Percentiles rank a stretch among this genome's conserved stretches.
Evolutionary conservation across 1,140 invertebrate species (phyloP).

Genomic region (Metaphire vulgaris): DNA sequence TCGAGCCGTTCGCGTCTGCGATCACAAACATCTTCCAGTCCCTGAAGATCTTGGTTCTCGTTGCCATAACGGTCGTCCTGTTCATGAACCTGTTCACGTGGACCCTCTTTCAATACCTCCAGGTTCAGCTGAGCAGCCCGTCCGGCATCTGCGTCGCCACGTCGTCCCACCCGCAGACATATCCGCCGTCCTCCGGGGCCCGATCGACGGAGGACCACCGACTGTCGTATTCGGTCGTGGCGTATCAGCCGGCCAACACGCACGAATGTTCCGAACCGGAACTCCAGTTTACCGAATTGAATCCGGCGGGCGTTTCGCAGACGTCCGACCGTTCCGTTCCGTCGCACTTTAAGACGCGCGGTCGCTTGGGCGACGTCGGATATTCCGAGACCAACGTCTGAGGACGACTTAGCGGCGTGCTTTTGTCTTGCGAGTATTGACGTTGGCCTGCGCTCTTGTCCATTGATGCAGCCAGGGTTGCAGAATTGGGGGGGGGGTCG

Average conservation of each 20-base stretch:
- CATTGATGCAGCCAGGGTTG: too few species aligned
- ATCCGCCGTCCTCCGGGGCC: background rate
- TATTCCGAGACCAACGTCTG: background rate
- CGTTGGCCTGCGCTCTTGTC: too few species aligned
- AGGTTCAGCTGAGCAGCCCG: background rate
- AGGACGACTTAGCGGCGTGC: too few species aligned
- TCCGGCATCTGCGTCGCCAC: background rate
- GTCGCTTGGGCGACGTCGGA: background rate
- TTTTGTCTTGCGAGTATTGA: too few species aligned
- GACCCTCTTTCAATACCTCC: background rate
- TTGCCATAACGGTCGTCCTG: background rate
- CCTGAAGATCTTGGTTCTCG: background rate
- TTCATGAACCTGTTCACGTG: background rate
- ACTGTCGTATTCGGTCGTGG: background rate
- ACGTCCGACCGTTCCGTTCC: background rate
- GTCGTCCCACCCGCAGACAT: background rate
- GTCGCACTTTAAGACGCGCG: background rate
- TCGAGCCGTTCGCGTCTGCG: background rate
- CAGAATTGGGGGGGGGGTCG: too few species aligned
- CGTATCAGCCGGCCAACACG: background rate
- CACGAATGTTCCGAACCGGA: background rate
- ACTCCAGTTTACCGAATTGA: background rate
- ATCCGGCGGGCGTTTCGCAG: background rate
- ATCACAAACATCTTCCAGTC: background rate
- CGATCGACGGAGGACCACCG: background rate